A percentile compares a stretch with the other conserved stretches of the same genome.
Evolutionary conservation across 1,140 invertebrate species (phyloP).

Genomic region (Plutomurus gul): DNA sequence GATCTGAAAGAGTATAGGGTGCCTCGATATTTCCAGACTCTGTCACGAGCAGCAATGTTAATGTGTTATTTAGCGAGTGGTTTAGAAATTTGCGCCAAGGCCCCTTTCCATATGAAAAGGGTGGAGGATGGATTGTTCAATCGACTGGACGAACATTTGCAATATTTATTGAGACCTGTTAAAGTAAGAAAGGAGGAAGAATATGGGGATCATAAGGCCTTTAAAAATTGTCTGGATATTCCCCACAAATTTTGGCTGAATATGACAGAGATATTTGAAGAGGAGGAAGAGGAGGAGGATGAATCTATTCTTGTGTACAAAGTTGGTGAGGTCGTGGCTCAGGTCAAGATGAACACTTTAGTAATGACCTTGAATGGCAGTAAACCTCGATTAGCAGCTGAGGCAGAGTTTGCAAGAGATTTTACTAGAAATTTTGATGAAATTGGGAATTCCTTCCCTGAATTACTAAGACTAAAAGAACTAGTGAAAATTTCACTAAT

Average conservation of each 20-base stretch:
- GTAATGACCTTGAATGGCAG: conserved; percentile 5
- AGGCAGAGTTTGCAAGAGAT: conserved; percentile 27
- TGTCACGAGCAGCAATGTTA: not conserved
- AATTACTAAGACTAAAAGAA: conserved; percentile 38
- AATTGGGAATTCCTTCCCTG: conserved; percentile 36
- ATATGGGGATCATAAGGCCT: not conserved
- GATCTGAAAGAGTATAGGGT: not conserved
- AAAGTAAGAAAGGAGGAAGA: not conserved
- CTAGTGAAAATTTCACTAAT: conserved; percentile 39
- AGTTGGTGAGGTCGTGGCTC: conserved; percentile 30
- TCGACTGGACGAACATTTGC: conserved; percentile 37
- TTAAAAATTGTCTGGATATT: not conserved
- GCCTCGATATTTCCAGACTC: conserved; percentile 21
- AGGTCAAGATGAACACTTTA: conserved; percentile 15
- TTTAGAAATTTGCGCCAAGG: conserved; percentile 30
- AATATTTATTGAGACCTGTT: conserved; percentile 30
- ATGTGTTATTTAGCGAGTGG: conserved; percentile 35
- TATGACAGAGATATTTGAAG: conserved; percentile 39
- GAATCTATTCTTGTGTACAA: conserved; percentile 28
- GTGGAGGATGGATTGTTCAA: conserved; percentile 29
- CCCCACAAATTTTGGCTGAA: conserved; percentile 35
- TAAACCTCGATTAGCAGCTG: not conserved
- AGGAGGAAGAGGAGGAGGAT: conserved; percentile 31
- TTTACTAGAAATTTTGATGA: conserved; percentile 38
- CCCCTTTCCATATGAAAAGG: conserved; percentile 37